Percentiles rank a stretch among this genome's conserved stretches.
Evolutionary conservation across 1,140 invertebrate species (phyloP).

Genomic region (Hycleus cichorii): DNA sequence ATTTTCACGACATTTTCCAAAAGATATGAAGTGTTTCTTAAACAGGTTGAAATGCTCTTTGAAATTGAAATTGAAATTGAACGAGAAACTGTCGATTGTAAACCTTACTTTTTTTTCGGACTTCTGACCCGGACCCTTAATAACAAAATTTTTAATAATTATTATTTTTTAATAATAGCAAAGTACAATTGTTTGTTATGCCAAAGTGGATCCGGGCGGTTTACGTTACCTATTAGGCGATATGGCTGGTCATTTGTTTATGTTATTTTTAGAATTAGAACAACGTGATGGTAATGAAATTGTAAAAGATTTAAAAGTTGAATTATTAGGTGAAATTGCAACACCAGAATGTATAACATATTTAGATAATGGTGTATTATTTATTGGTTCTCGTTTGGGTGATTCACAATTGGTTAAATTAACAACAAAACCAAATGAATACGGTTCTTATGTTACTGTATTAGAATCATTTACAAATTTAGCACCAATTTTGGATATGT

Average conservation of each 20-base stretch:
- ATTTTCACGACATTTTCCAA: no score
- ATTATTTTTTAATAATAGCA: conserved; percentile 50
- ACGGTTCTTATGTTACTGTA: conserved; percentile 82
- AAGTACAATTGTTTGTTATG: conserved; percentile 94
- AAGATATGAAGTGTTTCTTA: no score
- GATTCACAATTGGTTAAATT: conserved; percentile 95
- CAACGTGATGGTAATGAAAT: conserved; percentile 68
- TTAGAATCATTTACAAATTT: conserved; percentile 97
- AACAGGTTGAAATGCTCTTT: no score
- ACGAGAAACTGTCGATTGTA: no score
- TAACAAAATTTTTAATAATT: neutral
- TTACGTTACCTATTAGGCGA: conserved; percentile 90
- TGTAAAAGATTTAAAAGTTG: conserved; percentile 89
- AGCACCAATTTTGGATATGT: conserved; percentile 97
- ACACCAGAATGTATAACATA: conserved; percentile 99
- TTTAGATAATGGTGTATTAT: conserved; percentile 96
- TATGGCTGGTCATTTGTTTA: conserved; percentile 90
- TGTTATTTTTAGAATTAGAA: conserved; percentile 88
- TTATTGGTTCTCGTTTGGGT: conserved; percentile 91
- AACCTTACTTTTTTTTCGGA: no score
- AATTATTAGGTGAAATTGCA: conserved; percentile 87
- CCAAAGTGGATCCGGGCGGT: conserved; percentile 86
- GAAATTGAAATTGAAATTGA: no score
- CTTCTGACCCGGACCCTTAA: neutral
- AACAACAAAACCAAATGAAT: conserved; percentile 76